Conservation (phyloP, 2,113 vertebrate genomes). For the Notothenia coriiceps region DNA sequence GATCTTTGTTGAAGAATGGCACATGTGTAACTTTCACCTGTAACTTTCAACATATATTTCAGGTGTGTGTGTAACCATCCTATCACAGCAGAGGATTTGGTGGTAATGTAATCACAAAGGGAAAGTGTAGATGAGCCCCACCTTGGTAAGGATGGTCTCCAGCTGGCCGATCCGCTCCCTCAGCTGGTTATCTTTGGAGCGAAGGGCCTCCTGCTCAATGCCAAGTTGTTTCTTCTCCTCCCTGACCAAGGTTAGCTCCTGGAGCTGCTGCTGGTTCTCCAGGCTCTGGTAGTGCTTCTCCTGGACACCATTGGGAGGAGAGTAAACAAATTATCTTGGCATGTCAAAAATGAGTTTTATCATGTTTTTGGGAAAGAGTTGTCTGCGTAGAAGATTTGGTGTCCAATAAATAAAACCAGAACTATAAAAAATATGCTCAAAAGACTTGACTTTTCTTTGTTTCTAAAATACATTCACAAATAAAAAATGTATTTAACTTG, state of each 20-base stretch:
- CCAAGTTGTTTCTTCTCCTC: slow-evolving; percentile 85
- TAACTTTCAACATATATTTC: background rate
- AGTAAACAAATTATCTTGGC: too few relatives aligned
- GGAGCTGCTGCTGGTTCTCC: slow-evolving; percentile 79
- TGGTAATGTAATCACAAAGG: background rate
- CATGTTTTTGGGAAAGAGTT: too few relatives aligned
- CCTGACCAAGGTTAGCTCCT: slow-evolving; percentile 76
- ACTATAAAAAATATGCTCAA: too few relatives aligned
- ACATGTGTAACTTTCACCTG: background rate
- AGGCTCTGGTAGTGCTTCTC: slow-evolving; percentile 85
- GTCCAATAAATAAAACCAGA: too few relatives aligned
- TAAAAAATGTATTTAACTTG: too few relatives aligned
- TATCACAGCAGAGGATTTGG: background rate
- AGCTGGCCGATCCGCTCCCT: slow-evolving; percentile 83
- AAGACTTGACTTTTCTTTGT: too few relatives aligned
- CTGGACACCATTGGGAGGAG: slow-evolving; percentile 66
- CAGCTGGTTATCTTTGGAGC: slow-evolving; percentile 81
- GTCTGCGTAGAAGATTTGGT: too few relatives aligned
- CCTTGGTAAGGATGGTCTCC: slow-evolving; percentile 89
- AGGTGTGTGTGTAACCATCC: background rate
- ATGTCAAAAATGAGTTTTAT: too few relatives aligned
- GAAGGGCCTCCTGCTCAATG: slow-evolving; percentile 82
- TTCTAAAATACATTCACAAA: too few relatives aligned
- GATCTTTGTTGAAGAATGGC: background rate
- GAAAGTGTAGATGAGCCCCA: slow-evolving; percentile 31